Conservation (phyloP, 1,140 invertebrate genomes). For the Homarus americanus region DNA sequence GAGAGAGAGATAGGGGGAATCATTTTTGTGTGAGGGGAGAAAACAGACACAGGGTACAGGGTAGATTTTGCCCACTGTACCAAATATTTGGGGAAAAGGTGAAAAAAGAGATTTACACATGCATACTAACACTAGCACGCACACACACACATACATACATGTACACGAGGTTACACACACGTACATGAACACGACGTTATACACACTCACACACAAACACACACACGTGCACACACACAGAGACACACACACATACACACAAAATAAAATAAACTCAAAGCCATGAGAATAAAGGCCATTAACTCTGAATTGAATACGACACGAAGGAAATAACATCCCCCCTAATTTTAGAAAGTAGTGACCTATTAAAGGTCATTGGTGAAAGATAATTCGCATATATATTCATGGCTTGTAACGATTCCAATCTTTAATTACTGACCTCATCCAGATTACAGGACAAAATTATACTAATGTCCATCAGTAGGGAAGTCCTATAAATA, state of each 20-base stretch:
- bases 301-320: no score
- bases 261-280: background rate
- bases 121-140: no score
- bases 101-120: no score
- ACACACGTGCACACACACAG: no score
- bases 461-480: background rate
- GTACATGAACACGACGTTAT: no score
- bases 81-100: no score
- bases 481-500: background rate
- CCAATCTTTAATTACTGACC: background rate
- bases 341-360: background rate
- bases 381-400: background rate
- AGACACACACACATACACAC: background rate
- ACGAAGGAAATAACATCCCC: background rate
- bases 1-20: constrained; percentile 25
- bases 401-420: background rate
- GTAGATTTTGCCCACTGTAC: no score
- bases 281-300: background rate
- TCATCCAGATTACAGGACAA: background rate
- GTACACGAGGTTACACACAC: background rate
- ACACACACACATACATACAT: background rate
- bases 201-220: no score
- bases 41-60: no score
- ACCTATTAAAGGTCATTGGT: background rate
- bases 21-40: constrained; percentile 10